A percentile compares a stretch with the other conserved stretches of the same genome.
phyloP scores from a whole-genome alignment of 1,140 invertebrate species.

The Sycophila sp. region DNA sequence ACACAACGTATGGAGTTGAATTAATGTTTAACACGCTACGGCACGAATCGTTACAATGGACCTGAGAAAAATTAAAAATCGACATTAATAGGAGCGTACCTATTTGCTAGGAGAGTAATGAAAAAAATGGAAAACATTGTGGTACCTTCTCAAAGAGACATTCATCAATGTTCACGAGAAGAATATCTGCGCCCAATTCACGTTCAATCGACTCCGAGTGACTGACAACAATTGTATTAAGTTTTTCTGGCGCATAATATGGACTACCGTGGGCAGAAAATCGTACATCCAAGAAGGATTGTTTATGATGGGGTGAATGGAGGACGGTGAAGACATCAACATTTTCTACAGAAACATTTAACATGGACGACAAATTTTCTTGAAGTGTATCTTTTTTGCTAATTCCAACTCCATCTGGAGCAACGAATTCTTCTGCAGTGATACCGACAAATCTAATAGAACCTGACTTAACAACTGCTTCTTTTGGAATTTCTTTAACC shows the following conservation, averaged over 20 bases:
- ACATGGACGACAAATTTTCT: constrained; percentile 72
- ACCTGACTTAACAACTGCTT: constrained; percentile 89
- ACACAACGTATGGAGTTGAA: constrained; percentile 80
- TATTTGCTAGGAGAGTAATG: too few species aligned
- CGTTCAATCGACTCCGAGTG: constrained; percentile 76
- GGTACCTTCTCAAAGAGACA: constrained; percentile 77
- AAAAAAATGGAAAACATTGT: neutral
- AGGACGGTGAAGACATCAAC: constrained; percentile 93
- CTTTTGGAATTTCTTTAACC: constrained; percentile 86
- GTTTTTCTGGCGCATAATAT: constrained; percentile 85
- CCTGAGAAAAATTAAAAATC: constrained; percentile 1
- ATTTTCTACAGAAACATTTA: constrained; percentile 82
- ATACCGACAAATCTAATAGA: constrained; percentile 86
- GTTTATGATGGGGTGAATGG: constrained; percentile 71
- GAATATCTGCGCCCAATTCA: constrained; percentile 76
- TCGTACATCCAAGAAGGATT: constrained; percentile 78
- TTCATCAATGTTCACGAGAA: constrained; percentile 89
- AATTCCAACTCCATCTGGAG: constrained; percentile 68
- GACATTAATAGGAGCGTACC: too few species aligned
- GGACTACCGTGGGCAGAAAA: constrained; percentile 93
- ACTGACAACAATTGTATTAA: constrained; percentile 81
- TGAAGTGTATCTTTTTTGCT: constrained; percentile 80
- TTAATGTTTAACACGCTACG: constrained; percentile 77
- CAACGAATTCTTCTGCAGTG: constrained; percentile 86
- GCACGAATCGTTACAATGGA: constrained; percentile 78